These are phyloP conservation scores for Bombus sylvicola DNA, from an alignment of 1,140 invertebrate genomes.

Conservation along the genomic window DNA sequence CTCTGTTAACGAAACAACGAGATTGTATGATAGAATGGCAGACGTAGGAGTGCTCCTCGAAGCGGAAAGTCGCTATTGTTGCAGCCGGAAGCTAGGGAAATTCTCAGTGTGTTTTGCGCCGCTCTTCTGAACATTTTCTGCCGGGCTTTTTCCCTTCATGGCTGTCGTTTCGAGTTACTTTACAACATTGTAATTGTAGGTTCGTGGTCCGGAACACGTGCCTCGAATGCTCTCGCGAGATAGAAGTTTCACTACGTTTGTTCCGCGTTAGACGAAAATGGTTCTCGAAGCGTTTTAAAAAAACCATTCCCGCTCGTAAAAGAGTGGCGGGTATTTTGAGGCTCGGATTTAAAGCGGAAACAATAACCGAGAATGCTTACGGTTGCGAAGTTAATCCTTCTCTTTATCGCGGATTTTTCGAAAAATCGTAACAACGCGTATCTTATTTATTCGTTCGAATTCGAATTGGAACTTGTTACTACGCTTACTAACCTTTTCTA, in stretches of 20 bases:
- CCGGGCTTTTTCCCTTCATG: slow-evolving; percentile 15
- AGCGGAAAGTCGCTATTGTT: slow-evolving; percentile 15
- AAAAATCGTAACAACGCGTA: not conserved
- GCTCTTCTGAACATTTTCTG: slow-evolving; percentile 6
- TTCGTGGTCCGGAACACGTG: slow-evolving; percentile 35
- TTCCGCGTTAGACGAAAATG: slow-evolving; percentile 23
- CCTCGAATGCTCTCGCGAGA: slow-evolving; percentile 24
- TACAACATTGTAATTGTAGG: slow-evolving; percentile 37
- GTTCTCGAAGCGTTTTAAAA: slow-evolving; percentile 32
- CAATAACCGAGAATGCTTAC: not conserved
- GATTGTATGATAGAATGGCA: not conserved
- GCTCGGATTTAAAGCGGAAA: slow-evolving; percentile 6
- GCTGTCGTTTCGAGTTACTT: slow-evolving; percentile 29
- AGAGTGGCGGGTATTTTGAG: not conserved
- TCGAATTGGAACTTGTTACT: not conserved
- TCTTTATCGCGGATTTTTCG: not conserved
- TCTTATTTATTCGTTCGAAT: not conserved
- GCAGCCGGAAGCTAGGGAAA: slow-evolving; percentile 12
- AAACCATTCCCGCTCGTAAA: not conserved
- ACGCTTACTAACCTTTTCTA: no score
- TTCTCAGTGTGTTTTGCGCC: slow-evolving; percentile 12
- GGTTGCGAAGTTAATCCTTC: not conserved
- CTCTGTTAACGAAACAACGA: not conserved
- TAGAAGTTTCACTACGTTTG: slow-evolving; percentile 24
- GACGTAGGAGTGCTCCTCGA: slow-evolving; percentile 4